These are phyloP conservation scores for Maniola hyperantus DNA, from an alignment of 2,888 invertebrate genomes.

Conservation along the genomic window DNA sequence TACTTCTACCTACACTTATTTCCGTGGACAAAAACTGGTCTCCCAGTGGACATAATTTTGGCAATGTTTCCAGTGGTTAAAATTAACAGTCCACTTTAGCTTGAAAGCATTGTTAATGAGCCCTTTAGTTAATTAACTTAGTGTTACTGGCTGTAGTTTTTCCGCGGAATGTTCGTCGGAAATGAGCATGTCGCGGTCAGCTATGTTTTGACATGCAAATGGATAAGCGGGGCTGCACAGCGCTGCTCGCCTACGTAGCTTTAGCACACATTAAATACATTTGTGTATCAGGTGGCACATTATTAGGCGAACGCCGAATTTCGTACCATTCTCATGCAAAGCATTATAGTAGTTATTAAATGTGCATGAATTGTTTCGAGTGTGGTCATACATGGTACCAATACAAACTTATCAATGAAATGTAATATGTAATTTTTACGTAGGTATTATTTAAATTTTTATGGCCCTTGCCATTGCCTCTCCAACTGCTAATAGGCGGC, in stretches of 20 bases:
- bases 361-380: neutral
- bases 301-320: neutral
- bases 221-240: conserved; percentile 45
- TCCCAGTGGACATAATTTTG: conserved; percentile 18
- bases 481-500: too few relatives aligned
- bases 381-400: too few relatives aligned
- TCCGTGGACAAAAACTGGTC: conserved; percentile 9
- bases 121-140: conserved; percentile 45
- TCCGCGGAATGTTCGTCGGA: conserved; percentile 58
- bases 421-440: too few relatives aligned
- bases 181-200: conserved; percentile 67
- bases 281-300: conserved; percentile 2
- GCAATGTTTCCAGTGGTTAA: conserved; percentile 10
- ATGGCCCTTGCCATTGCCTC: too few relatives aligned
- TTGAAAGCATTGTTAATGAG: conserved; percentile 32
- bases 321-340: neutral
- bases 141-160: conserved; percentile 50
- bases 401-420: too few relatives aligned
- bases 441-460: too few relatives aligned
- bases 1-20: too few relatives aligned
- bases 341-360: neutral
- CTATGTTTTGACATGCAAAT: conserved; percentile 70
- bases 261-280: conserved; percentile 9
- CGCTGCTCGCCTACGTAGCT: conserved; percentile 17
- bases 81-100: conserved; percentile 25